Base-by-base conservation (phyloP, 2,888 invertebrate species). In the Glaucopsyche alexis region DNA sequence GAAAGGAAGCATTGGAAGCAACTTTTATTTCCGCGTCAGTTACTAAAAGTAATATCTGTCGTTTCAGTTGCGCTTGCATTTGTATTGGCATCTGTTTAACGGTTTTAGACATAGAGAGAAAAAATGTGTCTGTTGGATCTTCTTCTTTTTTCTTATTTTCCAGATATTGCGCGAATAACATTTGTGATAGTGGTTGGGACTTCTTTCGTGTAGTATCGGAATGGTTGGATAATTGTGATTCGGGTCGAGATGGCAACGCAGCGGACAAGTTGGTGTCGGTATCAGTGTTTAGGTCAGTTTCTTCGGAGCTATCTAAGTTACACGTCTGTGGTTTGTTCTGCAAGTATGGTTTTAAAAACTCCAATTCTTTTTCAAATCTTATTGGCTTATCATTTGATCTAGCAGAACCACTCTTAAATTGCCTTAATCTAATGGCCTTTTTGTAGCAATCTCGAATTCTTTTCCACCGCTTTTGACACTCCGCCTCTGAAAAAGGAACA, bases 281-380 rank as follows among this genome's bases (percentile, higher is more conserved):
- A 66, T 67, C 67, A 45, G 71, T 71, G 71, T 52, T 71, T 55
- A 71, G 52, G 40, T 71, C 71, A 74, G 52, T 74, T 71, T 76
- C 73, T 72, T 73, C 74, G 72, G 77, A 76, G 74, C 71, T 74
- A 75, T 72, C 75, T 71, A 75, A 74, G 74, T 76, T 77, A 72
- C 73, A 77, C 67, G 74, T 76, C 72, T 77, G 77, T 76, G 74
- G 72, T 75, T 73, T 77, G 74, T 75, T 73, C 73, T 77, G 75
- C 49, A 77, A 69, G 75, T 74, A 73, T 67, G 77, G 75, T 71
- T 76, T 72, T 71, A 76, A 70, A 71, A 76, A 76, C 55, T 76
- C 67, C 72, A 76, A 71, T 71, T 76, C 71, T 64, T 72, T 74
- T 74, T 76, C 73, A 73, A 74, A 74, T 75, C 73, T 76, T 72